Percentiles rank a stretch among this genome's conserved stretches.
These are phyloP conservation scores for Verasper variegatus DNA, from an alignment of 2,113 vertebrate species.

Conservation along the genomic window DNA sequence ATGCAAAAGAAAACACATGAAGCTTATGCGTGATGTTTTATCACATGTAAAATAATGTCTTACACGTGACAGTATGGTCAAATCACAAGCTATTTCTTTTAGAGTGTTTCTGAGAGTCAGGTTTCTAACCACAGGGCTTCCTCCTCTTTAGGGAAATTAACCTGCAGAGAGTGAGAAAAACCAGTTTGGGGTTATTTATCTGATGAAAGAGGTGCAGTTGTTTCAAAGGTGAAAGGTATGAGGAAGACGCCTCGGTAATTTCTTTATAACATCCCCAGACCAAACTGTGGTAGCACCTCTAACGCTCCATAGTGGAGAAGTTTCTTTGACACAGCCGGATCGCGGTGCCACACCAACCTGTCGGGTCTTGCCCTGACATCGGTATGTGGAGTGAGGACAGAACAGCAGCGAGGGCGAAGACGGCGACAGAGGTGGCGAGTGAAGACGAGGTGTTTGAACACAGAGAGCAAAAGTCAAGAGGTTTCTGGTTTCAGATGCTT, in stretches of 20 bases:
- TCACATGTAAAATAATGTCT: too few species aligned
- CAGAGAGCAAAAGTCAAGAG: background rate
- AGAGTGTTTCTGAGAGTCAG: too few species aligned
- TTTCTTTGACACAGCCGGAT: background rate
- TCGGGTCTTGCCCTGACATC: constrained; percentile 30
- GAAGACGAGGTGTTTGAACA: background rate
- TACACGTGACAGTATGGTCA: too few species aligned
- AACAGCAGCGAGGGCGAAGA: background rate
- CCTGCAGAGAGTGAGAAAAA: background rate
- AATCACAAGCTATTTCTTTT: too few species aligned
- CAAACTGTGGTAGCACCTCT: background rate
- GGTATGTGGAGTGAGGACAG: constrained; percentile 46
- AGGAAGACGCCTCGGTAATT: background rate
- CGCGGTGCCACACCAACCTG: constrained; percentile 23
- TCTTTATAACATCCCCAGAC: constrained; percentile 15
- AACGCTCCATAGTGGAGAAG: background rate
- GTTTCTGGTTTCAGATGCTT: background rate
- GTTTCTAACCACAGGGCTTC: background rate
- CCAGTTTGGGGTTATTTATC: background rate
- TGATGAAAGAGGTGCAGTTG: background rate
- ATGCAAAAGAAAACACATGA: too few species aligned
- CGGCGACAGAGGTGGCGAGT: background rate
- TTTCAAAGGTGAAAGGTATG: background rate
- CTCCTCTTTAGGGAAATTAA: background rate
- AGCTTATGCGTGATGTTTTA: too few species aligned